These are phyloP conservation scores for Protonibea diacanthus DNA, from an alignment of 2,797 vertebrate species.

Conservation along the genomic window DNA sequence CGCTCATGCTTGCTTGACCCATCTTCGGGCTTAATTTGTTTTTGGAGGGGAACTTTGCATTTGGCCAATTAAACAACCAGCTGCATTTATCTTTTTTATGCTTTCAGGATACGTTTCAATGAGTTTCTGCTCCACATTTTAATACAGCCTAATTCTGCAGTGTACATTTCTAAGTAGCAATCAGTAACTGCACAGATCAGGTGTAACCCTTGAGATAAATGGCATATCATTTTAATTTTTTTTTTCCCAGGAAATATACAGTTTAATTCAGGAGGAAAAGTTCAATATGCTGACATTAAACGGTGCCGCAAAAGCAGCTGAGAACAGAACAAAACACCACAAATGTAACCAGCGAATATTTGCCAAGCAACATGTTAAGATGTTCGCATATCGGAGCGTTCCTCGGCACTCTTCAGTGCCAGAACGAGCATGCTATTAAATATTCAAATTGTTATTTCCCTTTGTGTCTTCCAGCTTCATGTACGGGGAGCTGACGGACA, in stretches of 20 bases:
- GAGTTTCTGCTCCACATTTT: slow-evolving; percentile 46
- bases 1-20: slow-evolving; percentile 68
- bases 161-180: not conserved
- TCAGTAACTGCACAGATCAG: slow-evolving; percentile 9
- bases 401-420: slow-evolving; percentile 10
- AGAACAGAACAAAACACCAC: slow-evolving; percentile 5
- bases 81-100: slow-evolving; percentile 55
- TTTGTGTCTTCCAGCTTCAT: slow-evolving; percentile 92
- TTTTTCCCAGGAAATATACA: not conserved
- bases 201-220: slow-evolving; percentile 12
- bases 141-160: slow-evolving; percentile 16
- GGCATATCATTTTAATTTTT: not conserved
- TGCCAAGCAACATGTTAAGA: slow-evolving; percentile 6
- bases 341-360: slow-evolving; percentile 1
- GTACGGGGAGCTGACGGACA: slow-evolving; percentile 99
- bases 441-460: slow-evolving; percentile 37
- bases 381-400: slow-evolving; percentile 24
- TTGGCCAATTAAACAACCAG: slow-evolving; percentile 55
- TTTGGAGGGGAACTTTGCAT: slow-evolving; percentile 53
- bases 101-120: slow-evolving; percentile 44
- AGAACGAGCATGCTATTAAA: slow-evolving; percentile 42
- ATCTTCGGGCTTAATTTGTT: slow-evolving; percentile 67
- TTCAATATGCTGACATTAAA: not conserved
- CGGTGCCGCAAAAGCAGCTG: not conserved
- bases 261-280: not conserved